A percentile compares a stretch with the other conserved stretches of the same genome.
phyloP scores from a whole-genome alignment of 2,888 invertebrate genomes.

The Lasius fuliginosus region DNA sequence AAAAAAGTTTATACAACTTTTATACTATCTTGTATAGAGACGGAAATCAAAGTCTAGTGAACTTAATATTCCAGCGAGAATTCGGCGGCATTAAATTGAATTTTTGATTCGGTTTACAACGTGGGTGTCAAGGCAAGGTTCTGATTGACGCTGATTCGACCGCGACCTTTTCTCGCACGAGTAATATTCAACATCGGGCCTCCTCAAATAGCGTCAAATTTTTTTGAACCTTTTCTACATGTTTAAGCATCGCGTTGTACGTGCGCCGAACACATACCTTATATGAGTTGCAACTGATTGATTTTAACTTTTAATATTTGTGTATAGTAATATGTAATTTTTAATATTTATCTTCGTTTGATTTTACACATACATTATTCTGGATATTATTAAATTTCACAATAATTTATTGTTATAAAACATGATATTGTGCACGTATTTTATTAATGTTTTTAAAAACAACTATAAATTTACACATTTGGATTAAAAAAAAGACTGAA shows the following conservation, averaged over 20 bases:
- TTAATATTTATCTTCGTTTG: not conserved
- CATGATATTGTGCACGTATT: not conserved
- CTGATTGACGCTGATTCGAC: slow-evolving; percentile 82
- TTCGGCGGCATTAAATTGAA: slow-evolving; percentile 80
- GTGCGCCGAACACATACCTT: not conserved
- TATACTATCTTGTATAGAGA: not conserved
- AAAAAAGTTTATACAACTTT: slow-evolving; percentile 26
- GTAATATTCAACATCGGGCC: slow-evolving; percentile 73
- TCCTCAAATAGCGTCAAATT: slow-evolving; percentile 73
- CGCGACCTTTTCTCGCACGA: slow-evolving; percentile 79
- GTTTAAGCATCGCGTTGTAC: not conserved
- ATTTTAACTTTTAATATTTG: not conserved
- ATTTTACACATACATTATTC: not conserved
- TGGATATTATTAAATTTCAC: not conserved
- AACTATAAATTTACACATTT: not conserved
- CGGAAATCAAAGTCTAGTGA: slow-evolving; percentile 43
- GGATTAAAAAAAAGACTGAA: not conserved
- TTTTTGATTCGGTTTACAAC: slow-evolving; percentile 77
- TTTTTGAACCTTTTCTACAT: not conserved
- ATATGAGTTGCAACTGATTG: too few species aligned
- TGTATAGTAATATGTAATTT: not conserved
- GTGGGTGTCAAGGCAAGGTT: slow-evolving; percentile 68
- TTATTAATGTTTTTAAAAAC: not conserved
- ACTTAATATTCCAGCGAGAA: slow-evolving; percentile 81
- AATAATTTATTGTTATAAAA: not conserved